These are phyloP conservation scores for Clangula hyemalis DNA, from an alignment of 2,797 vertebrate species.

Conservation along the genomic window DNA sequence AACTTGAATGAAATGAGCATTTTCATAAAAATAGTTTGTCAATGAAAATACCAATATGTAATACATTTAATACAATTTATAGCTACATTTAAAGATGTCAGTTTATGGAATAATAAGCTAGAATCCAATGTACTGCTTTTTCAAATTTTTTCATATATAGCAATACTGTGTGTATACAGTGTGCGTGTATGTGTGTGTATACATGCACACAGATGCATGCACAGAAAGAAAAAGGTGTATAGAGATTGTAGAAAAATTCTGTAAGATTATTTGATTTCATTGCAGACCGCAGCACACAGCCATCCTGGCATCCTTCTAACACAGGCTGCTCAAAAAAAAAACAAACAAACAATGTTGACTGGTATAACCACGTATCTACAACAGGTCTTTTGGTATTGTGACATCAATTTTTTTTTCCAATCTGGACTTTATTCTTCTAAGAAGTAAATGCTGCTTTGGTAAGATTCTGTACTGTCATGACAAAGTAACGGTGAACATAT, in stretches of 20 bases:
- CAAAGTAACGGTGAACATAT: constrained; percentile 67
- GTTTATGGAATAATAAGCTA: constrained; percentile 56
- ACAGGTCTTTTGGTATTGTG: constrained; percentile 54
- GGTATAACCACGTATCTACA: constrained; percentile 60
- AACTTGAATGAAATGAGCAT: constrained; percentile 30
- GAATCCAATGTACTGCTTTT: constrained; percentile 73
- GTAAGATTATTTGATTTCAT: constrained; percentile 68
- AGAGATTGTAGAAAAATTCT: constrained; percentile 70
- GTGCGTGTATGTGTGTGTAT: neutral
- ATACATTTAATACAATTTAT: constrained; percentile 64
- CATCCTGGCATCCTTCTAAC: constrained; percentile 55
- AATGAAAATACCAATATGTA: constrained; percentile 63
- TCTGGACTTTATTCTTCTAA: constrained; percentile 64
- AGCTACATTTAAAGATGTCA: constrained; percentile 49
- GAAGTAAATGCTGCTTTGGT: constrained; percentile 73
- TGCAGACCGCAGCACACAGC: constrained; percentile 67
- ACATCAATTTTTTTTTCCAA: constrained; percentile 48
- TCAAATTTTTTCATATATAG: constrained; percentile 74
- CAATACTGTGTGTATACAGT: constrained; percentile 47
- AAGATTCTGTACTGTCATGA: constrained; percentile 66
- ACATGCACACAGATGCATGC: constrained; percentile 53
- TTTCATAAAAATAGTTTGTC: constrained; percentile 67
- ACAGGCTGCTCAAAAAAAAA: constrained; percentile 63
- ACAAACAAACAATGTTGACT: constrained; percentile 6
- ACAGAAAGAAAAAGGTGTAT: constrained; percentile 19